phyloP scores from a whole-genome alignment of 2,888 invertebrate species.

The Megaustenia siamemsis region DNA sequence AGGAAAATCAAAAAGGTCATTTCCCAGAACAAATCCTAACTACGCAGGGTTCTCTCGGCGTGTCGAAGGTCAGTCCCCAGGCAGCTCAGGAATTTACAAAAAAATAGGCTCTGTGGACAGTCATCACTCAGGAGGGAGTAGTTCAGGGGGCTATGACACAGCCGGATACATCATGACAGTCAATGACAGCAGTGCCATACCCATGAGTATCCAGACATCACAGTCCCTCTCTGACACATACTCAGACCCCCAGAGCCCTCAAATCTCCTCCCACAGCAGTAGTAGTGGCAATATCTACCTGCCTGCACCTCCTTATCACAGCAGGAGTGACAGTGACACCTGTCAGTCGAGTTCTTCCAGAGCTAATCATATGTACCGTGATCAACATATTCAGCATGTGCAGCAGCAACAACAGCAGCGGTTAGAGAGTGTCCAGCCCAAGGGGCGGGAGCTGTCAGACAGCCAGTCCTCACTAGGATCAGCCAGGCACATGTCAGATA shows the following conservation, averaged over 20 bases:
- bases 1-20: conserved; percentile 75
- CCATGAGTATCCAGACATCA: conserved; percentile 70
- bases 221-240: conserved; percentile 60
- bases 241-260: conserved; percentile 50
- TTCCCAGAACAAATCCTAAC: conserved; percentile 79
- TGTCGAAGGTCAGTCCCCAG: conserved; percentile 46
- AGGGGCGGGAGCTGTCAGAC: conserved; percentile 73
- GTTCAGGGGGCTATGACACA: conserved; percentile 40
- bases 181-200: conserved; percentile 37
- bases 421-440: conserved; percentile 59
- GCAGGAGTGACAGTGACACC: conserved; percentile 78
- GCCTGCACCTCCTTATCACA: conserved; percentile 63
- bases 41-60: conserved; percentile 75
- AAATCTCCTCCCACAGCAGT: conserved; percentile 56
- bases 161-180: conserved; percentile 44
- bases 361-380: conserved; percentile 51
- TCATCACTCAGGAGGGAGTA: conserved; percentile 36
- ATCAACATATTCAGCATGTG: conserved; percentile 60
- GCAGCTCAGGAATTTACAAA: conserved; percentile 45
- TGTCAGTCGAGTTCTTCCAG: conserved; percentile 76
- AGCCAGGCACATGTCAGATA: conserved; percentile 79
- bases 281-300: conserved; percentile 61
- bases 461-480: conserved; percentile 83
- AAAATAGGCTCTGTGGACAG: conserved; percentile 39
- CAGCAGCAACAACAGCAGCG: conserved; percentile 59